Evolutionary conservation across 2,113 vertebrate genomes (phyloP).

Genomic region (Condylura cristata): DNA sequence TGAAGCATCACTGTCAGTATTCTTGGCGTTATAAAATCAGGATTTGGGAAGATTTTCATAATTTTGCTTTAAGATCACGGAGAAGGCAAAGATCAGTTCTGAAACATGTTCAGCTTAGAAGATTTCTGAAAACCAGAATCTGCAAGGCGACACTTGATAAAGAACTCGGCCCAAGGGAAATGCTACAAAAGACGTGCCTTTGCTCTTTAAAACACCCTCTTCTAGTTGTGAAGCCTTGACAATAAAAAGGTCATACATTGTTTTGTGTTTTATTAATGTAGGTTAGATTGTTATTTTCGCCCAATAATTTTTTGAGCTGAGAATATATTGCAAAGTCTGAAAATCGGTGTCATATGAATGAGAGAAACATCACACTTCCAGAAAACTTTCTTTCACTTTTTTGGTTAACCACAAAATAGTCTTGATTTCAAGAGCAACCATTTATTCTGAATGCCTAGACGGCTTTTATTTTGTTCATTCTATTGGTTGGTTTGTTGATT

Average conservation of each 20-base stretch:
- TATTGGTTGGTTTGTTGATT: background rate
- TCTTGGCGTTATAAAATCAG: slow-evolving; percentile 72
- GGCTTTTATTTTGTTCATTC: background rate
- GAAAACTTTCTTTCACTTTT: background rate
- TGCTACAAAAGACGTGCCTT: background rate
- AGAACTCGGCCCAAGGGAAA: slow-evolving; percentile 40
- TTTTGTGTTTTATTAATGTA: slow-evolving; percentile 34
- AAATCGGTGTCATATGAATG: background rate
- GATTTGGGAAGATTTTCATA: slow-evolving; percentile 66
- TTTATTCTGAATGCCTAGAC: background rate
- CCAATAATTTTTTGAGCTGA: background rate
- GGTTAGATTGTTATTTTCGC: slow-evolving; percentile 12
- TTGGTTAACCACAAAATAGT: background rate
- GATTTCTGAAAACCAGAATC: slow-evolving; percentile 57
- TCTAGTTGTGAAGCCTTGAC: background rate
- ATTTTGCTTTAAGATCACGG: slow-evolving; percentile 74
- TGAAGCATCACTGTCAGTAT: slow-evolving; percentile 77
- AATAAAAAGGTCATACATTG: slow-evolving; percentile 27
- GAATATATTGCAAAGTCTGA: background rate
- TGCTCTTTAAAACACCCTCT: background rate
- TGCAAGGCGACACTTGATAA: slow-evolving; percentile 1
- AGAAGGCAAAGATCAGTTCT: slow-evolving; percentile 65
- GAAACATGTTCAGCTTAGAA: slow-evolving; percentile 59
- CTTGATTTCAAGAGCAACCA: slow-evolving; percentile 4
- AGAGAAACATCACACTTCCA: background rate